These are phyloP conservation scores for Garra rufa DNA, from an alignment of 2,113 vertebrate genomes.

Conservation along the genomic window DNA sequence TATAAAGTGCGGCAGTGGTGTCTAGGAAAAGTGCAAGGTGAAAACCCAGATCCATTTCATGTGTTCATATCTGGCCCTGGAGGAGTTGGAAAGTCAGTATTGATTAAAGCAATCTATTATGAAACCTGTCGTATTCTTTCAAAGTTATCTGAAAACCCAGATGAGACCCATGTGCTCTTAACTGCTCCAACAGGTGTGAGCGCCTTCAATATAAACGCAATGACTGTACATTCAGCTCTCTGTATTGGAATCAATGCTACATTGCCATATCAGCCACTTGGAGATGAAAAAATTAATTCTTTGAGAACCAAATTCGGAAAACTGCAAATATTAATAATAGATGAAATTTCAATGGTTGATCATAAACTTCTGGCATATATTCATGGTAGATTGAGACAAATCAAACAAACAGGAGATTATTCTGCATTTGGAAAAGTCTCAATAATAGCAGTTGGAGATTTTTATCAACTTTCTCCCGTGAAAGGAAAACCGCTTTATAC, in stretches of 20 bases:
- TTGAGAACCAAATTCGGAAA: slow-evolving; percentile 19
- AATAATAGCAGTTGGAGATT: slow-evolving; percentile 43
- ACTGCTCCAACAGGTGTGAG: slow-evolving; percentile 29
- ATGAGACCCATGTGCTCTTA: slow-evolving; percentile 3
- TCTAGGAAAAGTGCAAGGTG: slow-evolving; percentile 19
- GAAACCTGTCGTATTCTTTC: background rate
- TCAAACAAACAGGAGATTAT: slow-evolving; percentile 37
- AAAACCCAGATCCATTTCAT: slow-evolving; percentile 47
- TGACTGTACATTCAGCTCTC: slow-evolving; percentile 26
- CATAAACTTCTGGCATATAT: slow-evolving; percentile 47
- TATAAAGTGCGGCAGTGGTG: slow-evolving; percentile 42
- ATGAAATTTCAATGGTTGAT: slow-evolving; percentile 54
- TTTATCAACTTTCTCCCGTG: slow-evolving; percentile 44
- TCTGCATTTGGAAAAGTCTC: slow-evolving; percentile 22
- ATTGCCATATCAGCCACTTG: slow-evolving; percentile 37
- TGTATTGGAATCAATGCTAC: slow-evolving; percentile 24
- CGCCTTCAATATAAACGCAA: slow-evolving; percentile 17
- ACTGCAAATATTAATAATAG: slow-evolving; percentile 49
- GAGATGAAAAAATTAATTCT: slow-evolving; percentile 40
- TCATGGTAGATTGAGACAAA: slow-evolving; percentile 46
- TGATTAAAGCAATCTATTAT: slow-evolving; percentile 39
- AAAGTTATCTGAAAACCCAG: slow-evolving; percentile 1
- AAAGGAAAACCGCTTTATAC: slow-evolving; percentile 29
- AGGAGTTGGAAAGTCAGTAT: slow-evolving; percentile 20
- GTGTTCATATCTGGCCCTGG: slow-evolving; percentile 44